Conservation (phyloP, 2,797 vertebrate species). For the Myripristis murdjan region DNA sequence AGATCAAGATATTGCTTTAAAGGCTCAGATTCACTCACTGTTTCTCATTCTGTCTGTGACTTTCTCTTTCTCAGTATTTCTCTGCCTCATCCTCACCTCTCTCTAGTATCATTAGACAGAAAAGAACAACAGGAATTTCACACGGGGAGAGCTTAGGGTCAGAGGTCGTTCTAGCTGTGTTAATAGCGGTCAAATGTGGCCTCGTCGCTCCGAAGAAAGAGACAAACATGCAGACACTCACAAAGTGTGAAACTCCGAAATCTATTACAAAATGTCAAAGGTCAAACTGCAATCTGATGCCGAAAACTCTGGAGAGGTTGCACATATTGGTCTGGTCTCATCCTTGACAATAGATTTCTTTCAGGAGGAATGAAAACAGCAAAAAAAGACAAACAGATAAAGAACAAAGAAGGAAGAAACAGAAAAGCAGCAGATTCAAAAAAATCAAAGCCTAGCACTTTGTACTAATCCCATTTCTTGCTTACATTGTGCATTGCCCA, state of each 20-base stretch:
- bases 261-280: background rate
- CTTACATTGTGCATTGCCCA: too few species aligned
- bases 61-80: background rate
- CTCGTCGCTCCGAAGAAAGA: slow-evolving; percentile 1
- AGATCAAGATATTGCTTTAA: background rate
- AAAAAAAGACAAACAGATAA: too few species aligned
- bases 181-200: slow-evolving; percentile 38
- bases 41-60: background rate
- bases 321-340: background rate
- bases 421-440: too few species aligned
- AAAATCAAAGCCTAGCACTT: too few species aligned
- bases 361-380: too few species aligned
- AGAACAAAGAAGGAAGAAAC: too few species aligned
- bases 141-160: slow-evolving; percentile 1
- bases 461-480: too few species aligned
- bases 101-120: slow-evolving; percentile 4
- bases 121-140: slow-evolving; percentile 5
- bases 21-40: background rate
- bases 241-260: background rate
- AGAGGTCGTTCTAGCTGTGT: slow-evolving; percentile 27
- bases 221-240: background rate
- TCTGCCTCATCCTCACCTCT: background rate
- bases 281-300: background rate
- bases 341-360: too few species aligned
- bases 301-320: background rate